Conservation (phyloP, 2,113 vertebrate genomes). For the Dromas ardeola region DNA sequence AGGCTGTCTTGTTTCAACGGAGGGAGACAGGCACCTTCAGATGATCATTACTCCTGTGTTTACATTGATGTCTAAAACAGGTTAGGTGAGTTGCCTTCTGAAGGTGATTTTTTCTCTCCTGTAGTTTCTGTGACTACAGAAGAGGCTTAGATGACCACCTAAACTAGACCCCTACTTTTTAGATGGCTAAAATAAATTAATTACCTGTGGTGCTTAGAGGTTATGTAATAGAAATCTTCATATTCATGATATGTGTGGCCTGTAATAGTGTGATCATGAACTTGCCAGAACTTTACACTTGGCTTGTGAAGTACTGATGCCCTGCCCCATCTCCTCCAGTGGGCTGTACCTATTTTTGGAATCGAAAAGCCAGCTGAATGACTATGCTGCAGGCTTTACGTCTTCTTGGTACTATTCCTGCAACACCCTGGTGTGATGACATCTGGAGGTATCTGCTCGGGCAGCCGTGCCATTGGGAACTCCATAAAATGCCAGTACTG, state of each 20-base stretch:
- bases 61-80: neutral
- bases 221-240: neutral
- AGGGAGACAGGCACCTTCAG: neutral
- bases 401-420: neutral
- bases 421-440: neutral
- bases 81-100: neutral
- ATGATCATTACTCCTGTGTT: neutral
- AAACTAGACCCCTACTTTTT: neutral
- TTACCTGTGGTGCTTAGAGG: neutral
- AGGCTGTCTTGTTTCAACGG: neutral
- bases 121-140: neutral
- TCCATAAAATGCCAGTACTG: neutral
- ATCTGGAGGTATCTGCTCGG: conserved; percentile 9
- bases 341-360: neutral
- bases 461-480: conserved; percentile 17
- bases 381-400: neutral
- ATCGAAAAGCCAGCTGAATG: neutral
- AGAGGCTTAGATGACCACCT: neutral
- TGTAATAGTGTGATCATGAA: neutral
- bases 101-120: neutral
- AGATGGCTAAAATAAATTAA: neutral
- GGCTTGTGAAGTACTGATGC: neutral
- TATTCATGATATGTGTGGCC: neutral
- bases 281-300: neutral
- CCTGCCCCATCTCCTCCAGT: neutral